Percentiles rank a stretch among this genome's conserved stretches.
Conservation (phyloP, 1,140 invertebrate genomes). For the Batillaria attramentaria region DNA sequence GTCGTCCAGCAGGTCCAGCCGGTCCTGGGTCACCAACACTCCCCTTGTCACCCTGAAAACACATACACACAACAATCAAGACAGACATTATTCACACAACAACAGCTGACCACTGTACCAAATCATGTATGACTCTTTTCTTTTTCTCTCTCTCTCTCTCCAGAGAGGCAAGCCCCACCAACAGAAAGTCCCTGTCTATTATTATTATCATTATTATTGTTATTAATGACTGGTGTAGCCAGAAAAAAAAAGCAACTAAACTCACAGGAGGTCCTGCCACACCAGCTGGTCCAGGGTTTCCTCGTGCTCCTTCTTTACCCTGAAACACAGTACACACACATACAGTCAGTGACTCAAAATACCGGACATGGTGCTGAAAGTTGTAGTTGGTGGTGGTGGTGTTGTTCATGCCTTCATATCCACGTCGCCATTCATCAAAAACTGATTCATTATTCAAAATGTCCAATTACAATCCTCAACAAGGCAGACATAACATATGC, state of each 20-base stretch:
- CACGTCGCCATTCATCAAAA: too few relatives aligned
- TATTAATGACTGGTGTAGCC: neutral
- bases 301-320: conserved; percentile 54
- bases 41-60: conserved; percentile 62
- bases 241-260: neutral
- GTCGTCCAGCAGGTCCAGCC: conserved; percentile 51
- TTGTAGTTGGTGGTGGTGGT: too few relatives aligned
- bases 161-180: too few relatives aligned
- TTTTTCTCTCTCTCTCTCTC: too few relatives aligned
- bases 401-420: too few relatives aligned
- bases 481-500: too few relatives aligned
- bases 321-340: conserved; percentile 33
- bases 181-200: neutral
- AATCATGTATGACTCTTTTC: too few relatives aligned
- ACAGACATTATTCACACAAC: too few relatives aligned
- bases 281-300: conserved; percentile 47
- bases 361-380: neutral
- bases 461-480: too few relatives aligned
- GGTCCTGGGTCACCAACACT: conserved; percentile 50
- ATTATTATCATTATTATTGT: neutral
- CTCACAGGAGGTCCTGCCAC: conserved; percentile 36
- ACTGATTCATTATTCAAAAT: too few relatives aligned
- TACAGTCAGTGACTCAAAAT: neutral
- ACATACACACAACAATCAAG: conserved; percentile 28
- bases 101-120: too few relatives aligned